Evolutionary conservation across 1,140 invertebrate species (phyloP).

Genomic region (Zaprionus ornatus): DNA sequence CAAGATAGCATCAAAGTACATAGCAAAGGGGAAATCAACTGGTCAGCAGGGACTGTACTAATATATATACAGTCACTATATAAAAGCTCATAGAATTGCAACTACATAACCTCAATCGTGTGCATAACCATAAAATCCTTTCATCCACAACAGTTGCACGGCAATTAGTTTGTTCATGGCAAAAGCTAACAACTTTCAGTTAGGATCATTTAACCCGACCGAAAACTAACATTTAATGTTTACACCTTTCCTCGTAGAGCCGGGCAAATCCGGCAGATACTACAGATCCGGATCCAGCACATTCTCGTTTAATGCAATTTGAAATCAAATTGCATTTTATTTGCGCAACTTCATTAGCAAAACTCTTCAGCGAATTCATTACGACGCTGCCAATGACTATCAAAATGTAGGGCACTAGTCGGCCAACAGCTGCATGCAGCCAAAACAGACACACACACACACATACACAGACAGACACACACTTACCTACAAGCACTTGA

Average conservation of each 20-base stretch:
- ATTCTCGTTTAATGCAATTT: conserved; percentile 72
- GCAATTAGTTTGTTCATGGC: conserved; percentile 14
- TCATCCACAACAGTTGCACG: conserved; percentile 5
- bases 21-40: neutral
- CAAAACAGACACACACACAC: conserved; percentile 20
- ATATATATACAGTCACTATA: neutral
- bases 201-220: conserved; percentile 23
- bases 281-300: conserved; percentile 9
- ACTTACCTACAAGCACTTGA: conserved; percentile 43
- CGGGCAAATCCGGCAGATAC: conserved; percentile 2
- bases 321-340: conserved; percentile 73
- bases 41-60: neutral
- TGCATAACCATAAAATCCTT: neutral
- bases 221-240: conserved; percentile 10
- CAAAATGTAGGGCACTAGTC: conserved; percentile 66
- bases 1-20: neutral
- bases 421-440: conserved; percentile 45
- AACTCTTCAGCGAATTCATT: conserved; percentile 78
- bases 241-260: conserved; percentile 11
- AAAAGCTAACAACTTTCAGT: conserved; percentile 28
- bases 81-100: neutral
- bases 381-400: conserved; percentile 55
- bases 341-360: conserved; percentile 75
- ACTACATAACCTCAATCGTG: neutral
- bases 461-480: neutral